Conservation (phyloP, 2,113 vertebrate species). For the Zootoca vivipara region DNA sequence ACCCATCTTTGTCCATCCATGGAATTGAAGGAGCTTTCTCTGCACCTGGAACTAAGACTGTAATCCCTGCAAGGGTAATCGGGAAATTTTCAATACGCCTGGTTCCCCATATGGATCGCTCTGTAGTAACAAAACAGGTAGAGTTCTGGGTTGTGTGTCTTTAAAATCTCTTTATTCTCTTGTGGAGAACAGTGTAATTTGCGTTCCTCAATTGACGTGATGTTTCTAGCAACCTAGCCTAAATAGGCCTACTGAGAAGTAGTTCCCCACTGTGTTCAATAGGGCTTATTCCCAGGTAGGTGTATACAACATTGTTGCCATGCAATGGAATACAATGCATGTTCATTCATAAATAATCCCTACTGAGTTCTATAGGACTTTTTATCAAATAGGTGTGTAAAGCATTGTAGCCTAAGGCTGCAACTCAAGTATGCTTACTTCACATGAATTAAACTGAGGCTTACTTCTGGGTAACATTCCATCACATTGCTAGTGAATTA, state of each 20-base stretch:
- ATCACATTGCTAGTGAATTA: neutral
- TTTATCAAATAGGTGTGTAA: neutral
- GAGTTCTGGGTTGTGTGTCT: neutral
- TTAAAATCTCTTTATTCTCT: neutral
- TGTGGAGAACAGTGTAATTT: neutral
- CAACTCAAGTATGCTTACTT: no score
- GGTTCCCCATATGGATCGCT: constrained; percentile 76
- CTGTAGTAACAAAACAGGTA: constrained; percentile 79
- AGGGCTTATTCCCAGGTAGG: neutral
- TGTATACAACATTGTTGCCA: neutral
- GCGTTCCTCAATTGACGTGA: neutral
- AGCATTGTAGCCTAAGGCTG: no score
- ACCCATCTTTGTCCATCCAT: constrained; percentile 81
- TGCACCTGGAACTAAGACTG: constrained; percentile 77
- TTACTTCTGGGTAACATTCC: neutral
- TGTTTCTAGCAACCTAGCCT: neutral
- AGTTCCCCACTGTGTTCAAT: neutral
- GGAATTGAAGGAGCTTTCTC: constrained; percentile 78
- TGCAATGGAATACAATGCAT: neutral
- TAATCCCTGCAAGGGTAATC: constrained; percentile 81
- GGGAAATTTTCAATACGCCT: constrained; percentile 84
- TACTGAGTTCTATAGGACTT: neutral
- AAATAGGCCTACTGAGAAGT: neutral
- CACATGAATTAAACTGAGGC: no score
- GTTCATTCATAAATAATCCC: neutral